phyloP scores from a whole-genome alignment of 2,797 vertebrate genomes.

The Urocyon cinereoargenteus region DNA sequence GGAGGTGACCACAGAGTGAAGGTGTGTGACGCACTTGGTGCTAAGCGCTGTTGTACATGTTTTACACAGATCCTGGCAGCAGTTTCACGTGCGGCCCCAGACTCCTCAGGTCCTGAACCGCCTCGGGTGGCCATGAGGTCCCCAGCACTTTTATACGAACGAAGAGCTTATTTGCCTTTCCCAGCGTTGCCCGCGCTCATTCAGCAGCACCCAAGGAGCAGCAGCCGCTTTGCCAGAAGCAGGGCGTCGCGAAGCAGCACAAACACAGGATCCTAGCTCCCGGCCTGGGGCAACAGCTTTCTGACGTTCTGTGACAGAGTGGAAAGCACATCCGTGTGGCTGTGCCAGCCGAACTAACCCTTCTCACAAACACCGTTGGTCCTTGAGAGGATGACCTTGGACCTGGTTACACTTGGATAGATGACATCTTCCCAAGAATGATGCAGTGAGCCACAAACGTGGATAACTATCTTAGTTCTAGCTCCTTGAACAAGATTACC shows the following conservation, averaged over 20 bases:
- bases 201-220: background rate
- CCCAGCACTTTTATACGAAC: too few species aligned
- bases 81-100: background rate
- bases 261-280: accelerated
- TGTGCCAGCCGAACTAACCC: background rate
- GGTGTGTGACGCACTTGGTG: accelerated
- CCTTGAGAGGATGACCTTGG: background rate
- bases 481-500: background rate
- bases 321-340: background rate
- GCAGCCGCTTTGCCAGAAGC: background rate
- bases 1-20: too few species aligned
- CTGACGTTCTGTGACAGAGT: background rate
- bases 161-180: background rate
- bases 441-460: background rate
- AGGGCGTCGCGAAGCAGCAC: background rate
- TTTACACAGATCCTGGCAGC: too few species aligned
- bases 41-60: background rate
- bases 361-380: background rate
- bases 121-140: background rate
- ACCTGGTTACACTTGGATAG: background rate
- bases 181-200: too few species aligned
- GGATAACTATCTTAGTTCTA: background rate
- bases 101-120: background rate
- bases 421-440: background rate
- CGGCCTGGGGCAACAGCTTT: background rate